Percentiles rank a stretch among this genome's conserved stretches.
Evolutionary conservation across 1,140 invertebrate genomes (phyloP).

Genomic region (Drosophila setifemur): DNA sequence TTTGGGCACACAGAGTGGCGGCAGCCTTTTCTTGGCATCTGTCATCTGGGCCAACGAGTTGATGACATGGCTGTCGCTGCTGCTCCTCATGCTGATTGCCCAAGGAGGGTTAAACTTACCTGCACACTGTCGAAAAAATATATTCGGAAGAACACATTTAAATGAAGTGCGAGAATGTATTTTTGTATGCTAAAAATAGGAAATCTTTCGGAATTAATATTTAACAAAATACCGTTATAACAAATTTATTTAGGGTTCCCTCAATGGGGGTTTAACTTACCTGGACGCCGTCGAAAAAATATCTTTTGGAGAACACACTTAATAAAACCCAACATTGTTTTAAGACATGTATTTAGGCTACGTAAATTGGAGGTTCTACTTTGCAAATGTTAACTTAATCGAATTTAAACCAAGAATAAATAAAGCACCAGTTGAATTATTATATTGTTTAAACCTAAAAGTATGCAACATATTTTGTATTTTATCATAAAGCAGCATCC

Average conservation of each 20-base stretch:
- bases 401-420: too few relatives aligned
- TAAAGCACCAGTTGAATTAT: too few relatives aligned
- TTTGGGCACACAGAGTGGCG: conserved; percentile 16
- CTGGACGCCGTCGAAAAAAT: too few relatives aligned
- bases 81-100: conserved; percentile 15
- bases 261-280: too few relatives aligned
- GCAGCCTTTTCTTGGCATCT: conserved; percentile 41
- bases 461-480: background rate
- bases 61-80: conserved; percentile 12
- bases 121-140: conserved; percentile 1
- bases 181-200: background rate
- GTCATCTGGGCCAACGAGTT: conserved; percentile 38
- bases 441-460: background rate
- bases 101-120: background rate
- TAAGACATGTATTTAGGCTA: too few relatives aligned
- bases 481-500: background rate
- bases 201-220: background rate
- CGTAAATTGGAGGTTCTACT: too few relatives aligned
- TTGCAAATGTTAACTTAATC: too few relatives aligned
- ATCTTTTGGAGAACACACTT: too few relatives aligned
- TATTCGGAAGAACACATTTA: background rate
- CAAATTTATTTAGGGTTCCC: too few relatives aligned
- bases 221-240: too few relatives aligned
- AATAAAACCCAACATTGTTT: too few relatives aligned
- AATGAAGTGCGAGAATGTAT: background rate